Evolutionary conservation across 2,888 invertebrate species (phyloP).

Genomic region (Cataglyphis rosenhaueri): DNA sequence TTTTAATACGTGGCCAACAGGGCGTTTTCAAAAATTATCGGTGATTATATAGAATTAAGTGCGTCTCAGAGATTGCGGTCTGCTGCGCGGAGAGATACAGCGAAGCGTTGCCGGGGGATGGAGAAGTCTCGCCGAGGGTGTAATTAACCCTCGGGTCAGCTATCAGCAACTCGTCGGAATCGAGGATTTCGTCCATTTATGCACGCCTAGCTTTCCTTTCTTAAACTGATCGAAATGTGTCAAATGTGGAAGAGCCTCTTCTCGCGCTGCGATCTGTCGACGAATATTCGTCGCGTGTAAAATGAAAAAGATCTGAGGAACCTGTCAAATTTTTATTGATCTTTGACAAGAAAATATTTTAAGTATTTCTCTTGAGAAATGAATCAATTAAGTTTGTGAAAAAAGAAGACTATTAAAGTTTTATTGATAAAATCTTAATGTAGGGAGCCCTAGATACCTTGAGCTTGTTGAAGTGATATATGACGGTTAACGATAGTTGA

Average conservation of each 20-base stretch:
- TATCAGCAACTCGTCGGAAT: constrained; percentile 66
- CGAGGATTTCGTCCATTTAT: constrained; percentile 60
- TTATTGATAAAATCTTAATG: neutral
- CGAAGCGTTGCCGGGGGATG: constrained; percentile 45
- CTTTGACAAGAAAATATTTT: neutral
- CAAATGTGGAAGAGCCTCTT: constrained; percentile 44
- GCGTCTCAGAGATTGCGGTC: constrained; percentile 44
- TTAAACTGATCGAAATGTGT: constrained; percentile 55
- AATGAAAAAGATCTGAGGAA: neutral
- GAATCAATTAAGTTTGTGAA: neutral
- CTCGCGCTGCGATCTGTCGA: neutral
- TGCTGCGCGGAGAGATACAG: constrained; percentile 25
- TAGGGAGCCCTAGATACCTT: neutral
- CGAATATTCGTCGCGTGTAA: neutral
- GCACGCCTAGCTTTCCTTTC: constrained; percentile 19
- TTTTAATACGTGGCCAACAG: constrained; percentile 19
- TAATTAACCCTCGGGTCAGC: constrained; percentile 80
- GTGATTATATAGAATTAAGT: constrained; percentile 53
- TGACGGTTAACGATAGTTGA: constrained; percentile 12
- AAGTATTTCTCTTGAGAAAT: neutral
- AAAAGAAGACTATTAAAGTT: neutral
- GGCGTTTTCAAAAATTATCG: constrained; percentile 42
- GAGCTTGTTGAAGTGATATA: neutral
- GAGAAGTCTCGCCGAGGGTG: constrained; percentile 75
- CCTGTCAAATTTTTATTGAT: neutral